Evolutionary conservation across 2,888 invertebrate species (phyloP).

Genomic region (Frankliniella fusca): DNA sequence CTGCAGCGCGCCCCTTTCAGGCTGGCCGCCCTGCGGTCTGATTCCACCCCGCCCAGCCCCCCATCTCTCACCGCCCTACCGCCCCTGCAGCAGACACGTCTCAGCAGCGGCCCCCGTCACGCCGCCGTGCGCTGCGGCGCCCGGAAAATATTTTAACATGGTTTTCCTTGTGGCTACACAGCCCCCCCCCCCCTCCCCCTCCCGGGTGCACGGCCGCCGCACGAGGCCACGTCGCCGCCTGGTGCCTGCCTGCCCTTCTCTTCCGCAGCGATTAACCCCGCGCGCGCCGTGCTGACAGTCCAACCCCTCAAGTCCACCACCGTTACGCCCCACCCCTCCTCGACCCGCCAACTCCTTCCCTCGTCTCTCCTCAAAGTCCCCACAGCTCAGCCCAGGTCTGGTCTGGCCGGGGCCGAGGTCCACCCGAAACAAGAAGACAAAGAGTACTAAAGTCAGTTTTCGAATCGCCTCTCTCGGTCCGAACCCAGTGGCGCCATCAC

Average conservation of each 20-base stretch:
- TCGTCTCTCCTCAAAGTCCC: background rate
- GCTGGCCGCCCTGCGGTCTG: background rate
- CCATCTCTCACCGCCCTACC: background rate
- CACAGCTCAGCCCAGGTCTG: background rate
- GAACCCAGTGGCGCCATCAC: no score
- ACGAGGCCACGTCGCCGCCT: background rate
- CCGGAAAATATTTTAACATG: conserved; percentile 1
- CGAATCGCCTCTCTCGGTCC: no score
- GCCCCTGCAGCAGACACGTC: background rate
- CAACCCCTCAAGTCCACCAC: no score
- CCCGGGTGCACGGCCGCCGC: no score
- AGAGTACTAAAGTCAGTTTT: no score
- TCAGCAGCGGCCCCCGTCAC: background rate
- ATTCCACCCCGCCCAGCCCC: background rate
- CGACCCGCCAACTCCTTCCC: background rate
- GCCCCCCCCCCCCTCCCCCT: background rate
- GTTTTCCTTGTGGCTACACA: conserved; percentile 1
- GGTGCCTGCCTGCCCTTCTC: background rate
- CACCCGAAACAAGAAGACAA: no score
- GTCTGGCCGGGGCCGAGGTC: no score
- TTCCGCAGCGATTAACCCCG: background rate
- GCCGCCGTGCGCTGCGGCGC: background rate
- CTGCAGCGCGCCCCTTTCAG: no score
- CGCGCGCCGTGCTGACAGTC: no score
- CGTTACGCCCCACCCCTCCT: background rate